Evolutionary conservation across 2,797 vertebrate genomes (phyloP).

Genomic region (Pygocentrus nattereri): DNA sequence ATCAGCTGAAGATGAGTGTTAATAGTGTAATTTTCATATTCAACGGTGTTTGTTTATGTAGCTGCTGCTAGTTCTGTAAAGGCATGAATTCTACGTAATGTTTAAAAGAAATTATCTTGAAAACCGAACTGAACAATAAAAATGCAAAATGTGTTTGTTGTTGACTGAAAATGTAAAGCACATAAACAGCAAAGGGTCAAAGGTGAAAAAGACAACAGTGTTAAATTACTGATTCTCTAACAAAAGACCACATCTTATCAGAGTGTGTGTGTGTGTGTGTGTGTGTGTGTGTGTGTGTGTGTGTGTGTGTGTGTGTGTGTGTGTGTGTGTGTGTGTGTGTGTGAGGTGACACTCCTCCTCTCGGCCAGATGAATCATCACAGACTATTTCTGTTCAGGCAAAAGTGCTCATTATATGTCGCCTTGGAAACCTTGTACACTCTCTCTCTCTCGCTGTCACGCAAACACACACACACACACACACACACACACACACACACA

Average conservation of each 20-base stretch:
- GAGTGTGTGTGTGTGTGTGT: conserved; percentile 7
- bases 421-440: conserved; percentile 57
- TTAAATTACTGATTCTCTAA: background rate
- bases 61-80: too few relatives aligned
- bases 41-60: too few relatives aligned
- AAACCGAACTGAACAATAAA: too few relatives aligned
- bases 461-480: conserved; percentile 24
- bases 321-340: conserved; percentile 35
- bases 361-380: conserved; percentile 60
- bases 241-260: background rate
- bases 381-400: conserved; percentile 58
- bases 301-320: conserved; percentile 16
- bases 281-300: background rate
- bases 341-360: conserved; percentile 27
- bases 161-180: background rate
- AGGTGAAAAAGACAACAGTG: background rate
- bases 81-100: too few relatives aligned
- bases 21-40: too few relatives aligned
- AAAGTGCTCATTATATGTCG: conserved; percentile 55
- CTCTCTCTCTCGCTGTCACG: conserved; percentile 10
- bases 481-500: too few relatives aligned
- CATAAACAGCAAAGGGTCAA: background rate
- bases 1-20: too few relatives aligned
- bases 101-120: too few relatives aligned
- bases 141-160: background rate